These are phyloP conservation scores for Brachionus rubens DNA, from an alignment of 1,140 invertebrate species.

Conservation along the genomic window DNA sequence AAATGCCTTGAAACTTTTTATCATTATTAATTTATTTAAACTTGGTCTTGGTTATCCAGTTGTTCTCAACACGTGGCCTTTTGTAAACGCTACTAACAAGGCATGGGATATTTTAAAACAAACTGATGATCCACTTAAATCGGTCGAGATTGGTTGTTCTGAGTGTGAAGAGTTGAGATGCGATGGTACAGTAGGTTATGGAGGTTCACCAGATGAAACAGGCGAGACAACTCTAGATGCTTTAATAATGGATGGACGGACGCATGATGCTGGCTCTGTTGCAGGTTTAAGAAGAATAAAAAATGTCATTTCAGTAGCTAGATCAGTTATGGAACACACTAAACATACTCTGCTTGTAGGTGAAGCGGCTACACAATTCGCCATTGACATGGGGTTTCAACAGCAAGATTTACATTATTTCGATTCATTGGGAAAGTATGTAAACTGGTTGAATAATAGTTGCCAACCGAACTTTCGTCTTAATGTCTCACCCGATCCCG, in stretches of 20 bases:
- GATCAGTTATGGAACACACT: slow-evolving; percentile 83
- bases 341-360: slow-evolving; percentile 85
- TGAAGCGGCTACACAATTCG: slow-evolving; percentile 82
- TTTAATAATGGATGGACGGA: slow-evolving; percentile 86
- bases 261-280: slow-evolving; percentile 78
- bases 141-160: slow-evolving; percentile 76
- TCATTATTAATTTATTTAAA: too few relatives aligned
- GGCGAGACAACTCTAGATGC: slow-evolving; percentile 97
- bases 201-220: slow-evolving; percentile 89
- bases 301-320: slow-evolving; percentile 82
- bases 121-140: slow-evolving; percentile 66
- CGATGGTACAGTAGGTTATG: slow-evolving; percentile 86
- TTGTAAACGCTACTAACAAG: slow-evolving; percentile 37
- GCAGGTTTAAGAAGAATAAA: slow-evolving; percentile 79
- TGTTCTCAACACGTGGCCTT: slow-evolving; percentile 45
- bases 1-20: too few relatives aligned
- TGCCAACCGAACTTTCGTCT: slow-evolving; percentile 97
- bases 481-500: slow-evolving; percentile 83
- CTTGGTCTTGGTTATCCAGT: background rate
- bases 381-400: slow-evolving; percentile 80
- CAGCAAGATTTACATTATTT: slow-evolving; percentile 73
- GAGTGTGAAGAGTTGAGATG: slow-evolving; percentile 82
- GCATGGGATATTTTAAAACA: background rate
- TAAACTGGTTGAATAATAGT: slow-evolving; percentile 72
- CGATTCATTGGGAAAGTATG: slow-evolving; percentile 61